Percentiles rank a stretch among this genome's conserved stretches.
Evolutionary conservation across 2,888 invertebrate genomes (phyloP).

Genomic region (Lacanobia oleracea): DNA sequence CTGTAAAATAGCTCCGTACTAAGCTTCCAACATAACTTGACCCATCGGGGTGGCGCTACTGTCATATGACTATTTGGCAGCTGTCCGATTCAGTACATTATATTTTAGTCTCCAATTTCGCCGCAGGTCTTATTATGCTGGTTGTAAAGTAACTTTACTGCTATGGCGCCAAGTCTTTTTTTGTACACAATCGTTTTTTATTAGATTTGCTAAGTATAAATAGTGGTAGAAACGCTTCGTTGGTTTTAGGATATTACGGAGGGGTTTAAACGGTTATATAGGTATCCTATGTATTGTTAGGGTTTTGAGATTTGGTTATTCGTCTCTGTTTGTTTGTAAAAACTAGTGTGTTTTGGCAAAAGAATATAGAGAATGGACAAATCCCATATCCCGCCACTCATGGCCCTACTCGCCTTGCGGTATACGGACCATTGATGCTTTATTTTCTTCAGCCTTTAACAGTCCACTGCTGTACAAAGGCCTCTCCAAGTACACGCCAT

Average conservation of each 20-base stretch:
- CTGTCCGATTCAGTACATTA: neutral
- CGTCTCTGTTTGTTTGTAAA: too few species aligned
- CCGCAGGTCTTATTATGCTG: conserved; percentile 3
- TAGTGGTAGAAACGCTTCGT: conserved; percentile 15
- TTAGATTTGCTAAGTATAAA: conserved; percentile 48
- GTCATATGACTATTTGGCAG: neutral
- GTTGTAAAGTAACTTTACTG: conserved; percentile 27
- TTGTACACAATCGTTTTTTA: conserved; percentile 38
- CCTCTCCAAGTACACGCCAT: too few species aligned
- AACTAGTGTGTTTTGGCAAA: too few species aligned
- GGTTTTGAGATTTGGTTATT: neutral
- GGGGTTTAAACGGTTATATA: neutral
- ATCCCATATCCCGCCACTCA: too few species aligned
- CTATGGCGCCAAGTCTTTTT: conserved; percentile 56
- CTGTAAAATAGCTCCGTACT: conserved; percentile 55
- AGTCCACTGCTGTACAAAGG: too few species aligned
- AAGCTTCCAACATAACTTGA: conserved; percentile 5
- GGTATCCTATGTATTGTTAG: too few species aligned
- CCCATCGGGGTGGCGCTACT: conserved; percentile 6
- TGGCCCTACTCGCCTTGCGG: too few species aligned
- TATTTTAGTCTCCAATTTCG: conserved; percentile 9
- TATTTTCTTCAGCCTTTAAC: too few species aligned
- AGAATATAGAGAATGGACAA: too few species aligned
- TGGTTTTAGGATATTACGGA: conserved; percentile 14
- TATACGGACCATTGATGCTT: too few species aligned